Evolutionary conservation across 2,888 invertebrate species (phyloP).

Genomic region (Beris morrisii): DNA sequence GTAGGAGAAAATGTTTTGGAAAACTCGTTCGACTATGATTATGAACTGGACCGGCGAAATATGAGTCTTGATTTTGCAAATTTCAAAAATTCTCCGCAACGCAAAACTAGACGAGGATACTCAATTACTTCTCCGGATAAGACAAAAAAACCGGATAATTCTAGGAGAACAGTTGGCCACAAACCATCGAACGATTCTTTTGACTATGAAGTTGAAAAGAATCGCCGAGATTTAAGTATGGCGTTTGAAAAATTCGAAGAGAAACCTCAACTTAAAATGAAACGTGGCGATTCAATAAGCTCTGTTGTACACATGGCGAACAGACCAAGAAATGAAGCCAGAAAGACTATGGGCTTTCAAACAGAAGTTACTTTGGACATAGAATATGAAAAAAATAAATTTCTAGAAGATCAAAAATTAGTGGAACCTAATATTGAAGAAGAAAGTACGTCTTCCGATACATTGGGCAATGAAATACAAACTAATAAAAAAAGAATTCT

Average conservation of each 20-base stretch:
- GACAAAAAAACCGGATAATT: not conserved
- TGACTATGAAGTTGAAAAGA: not conserved
- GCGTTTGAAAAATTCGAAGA: too few relatives aligned
- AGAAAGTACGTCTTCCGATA: not conserved
- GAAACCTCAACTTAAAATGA: too few relatives aligned
- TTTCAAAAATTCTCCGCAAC: not conserved
- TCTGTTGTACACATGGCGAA: not conserved
- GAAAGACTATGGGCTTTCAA: not conserved
- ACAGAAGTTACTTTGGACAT: not conserved
- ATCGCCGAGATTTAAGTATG: not conserved
- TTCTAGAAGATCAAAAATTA: not conserved
- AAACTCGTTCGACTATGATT: constrained; percentile 1
- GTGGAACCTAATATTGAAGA: not conserved
- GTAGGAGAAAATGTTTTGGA: not conserved
- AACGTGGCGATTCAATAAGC: too few relatives aligned
- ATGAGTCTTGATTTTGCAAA: not conserved
- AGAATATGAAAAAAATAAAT: constrained; percentile 1
- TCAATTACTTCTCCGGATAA: not conserved
- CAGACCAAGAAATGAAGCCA: too few relatives aligned
- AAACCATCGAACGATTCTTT: not conserved
- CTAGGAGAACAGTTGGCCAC: not conserved
- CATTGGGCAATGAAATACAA: not conserved
- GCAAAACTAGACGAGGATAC: too few relatives aligned
- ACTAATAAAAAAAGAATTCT: not conserved
- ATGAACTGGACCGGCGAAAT: constrained; percentile 7